Base-by-base conservation (phyloP, 2,888 invertebrate species). In the Drosophila conformis region DNA sequence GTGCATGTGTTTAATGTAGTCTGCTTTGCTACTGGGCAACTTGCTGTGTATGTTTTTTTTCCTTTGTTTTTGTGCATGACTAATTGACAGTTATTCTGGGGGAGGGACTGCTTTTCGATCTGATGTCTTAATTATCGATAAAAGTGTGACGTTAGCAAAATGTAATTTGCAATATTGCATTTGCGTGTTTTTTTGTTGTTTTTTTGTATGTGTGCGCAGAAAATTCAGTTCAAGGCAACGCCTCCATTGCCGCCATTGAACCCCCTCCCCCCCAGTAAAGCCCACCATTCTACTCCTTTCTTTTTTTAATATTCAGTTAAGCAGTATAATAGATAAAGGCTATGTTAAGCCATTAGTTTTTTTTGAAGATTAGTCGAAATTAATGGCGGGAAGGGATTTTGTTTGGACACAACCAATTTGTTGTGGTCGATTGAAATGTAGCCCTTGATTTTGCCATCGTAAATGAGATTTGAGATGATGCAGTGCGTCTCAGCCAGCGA, bases 401-500 rank as follows among this genome's bases (percentile, higher is more conserved):
- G 97, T 93, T 99, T 99, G 90, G 99, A 99, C 53, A 99, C 97
- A 56, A 99, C 99, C 66, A 99, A 95, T 93, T 99, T 99, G 92
- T 98, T 97, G 93, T 99, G 99, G 86, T 97, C 97, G 94, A 98
- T 97, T 0, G 99, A 99, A 90, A 99, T 98, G 93, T 99, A 99
- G 0, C 99, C 99, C 93, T 99, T 99, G 84, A 99, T 98, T 94
- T 98, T 99, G 31, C 98, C 98, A 93, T 99, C 98, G 91, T 96
- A 98, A 87, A 99, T 99, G 63, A 99, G 95, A 94, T 99, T 99
- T 2, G 99, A 98, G 4, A 99, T 96, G 87, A 99, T 97, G 93
- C 99, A 99, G 87, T 98, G 97, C 0, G 98, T 97, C 93, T 99
- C 99, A 92, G 98, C 99, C 82, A 97, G 94, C 92, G 98, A 98